Base-by-base conservation (phyloP, 2,113 vertebrate genomes). In the Motacilla tschutschensis region DNA sequence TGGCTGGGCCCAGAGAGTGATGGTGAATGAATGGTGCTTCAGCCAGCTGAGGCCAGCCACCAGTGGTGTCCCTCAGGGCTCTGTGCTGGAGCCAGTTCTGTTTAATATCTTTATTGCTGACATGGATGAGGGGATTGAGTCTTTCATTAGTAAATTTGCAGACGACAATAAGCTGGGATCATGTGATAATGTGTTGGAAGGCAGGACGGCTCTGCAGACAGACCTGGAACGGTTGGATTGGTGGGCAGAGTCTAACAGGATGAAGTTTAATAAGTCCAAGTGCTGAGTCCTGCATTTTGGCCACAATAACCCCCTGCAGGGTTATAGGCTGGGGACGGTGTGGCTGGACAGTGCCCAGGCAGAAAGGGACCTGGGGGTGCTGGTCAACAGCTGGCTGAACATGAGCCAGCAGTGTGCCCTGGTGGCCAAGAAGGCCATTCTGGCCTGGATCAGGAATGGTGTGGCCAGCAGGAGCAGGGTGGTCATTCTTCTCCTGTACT, bases 241-340 rank as follows among this genome's bases (percentile, higher is more conserved):
- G 2, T 44, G 31, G 31, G 21, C 60, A 44, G 31, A 63, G 21
- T 44, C 60, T 20, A 44, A 17, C 2, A 17, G 8, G 31, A 63
- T 33, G 31, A 33, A 5, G 15, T 17, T n/a, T 17, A 63, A 44
- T 13, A 9, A 63, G 8, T 63, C 21, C 60, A 13, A 25, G 40
- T 43, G 29, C 60, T 1, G 0, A 22, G 15, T 25, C 31, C 29
- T 43, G 60, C 29, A 63, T 24, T 63, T 44, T 44, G 15, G 41
- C 15, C 40, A n/a, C 60, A n/a, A n/a, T 9, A 44, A 44, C 17
- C 10, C 14, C 29, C 41, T 64, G 41, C 10, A 24, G 2, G 1
- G 0, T 8, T 31, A 21, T 2, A 31, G 60, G 15, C 21, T 44
- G 21, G 29, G 29, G 29, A 17, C 0, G 2, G 41, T 13, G 31